Evolutionary conservation across 2,797 vertebrate species (phyloP).

Genomic region (Trichosurus vulpecula): DNA sequence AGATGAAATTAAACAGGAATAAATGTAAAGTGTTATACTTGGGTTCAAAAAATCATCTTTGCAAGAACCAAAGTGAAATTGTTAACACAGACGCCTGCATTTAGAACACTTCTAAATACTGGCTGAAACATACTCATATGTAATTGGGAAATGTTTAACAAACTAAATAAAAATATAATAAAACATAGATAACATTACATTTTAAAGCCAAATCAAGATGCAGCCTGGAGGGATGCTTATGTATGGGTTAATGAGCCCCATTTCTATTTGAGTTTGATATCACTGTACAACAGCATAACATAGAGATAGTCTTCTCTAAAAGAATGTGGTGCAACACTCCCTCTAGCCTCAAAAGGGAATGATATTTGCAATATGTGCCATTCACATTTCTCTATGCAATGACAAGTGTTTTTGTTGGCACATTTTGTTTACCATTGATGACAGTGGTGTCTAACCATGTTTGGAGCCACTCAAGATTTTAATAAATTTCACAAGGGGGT

Average conservation of each 20-base stretch:
- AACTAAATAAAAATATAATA: not conserved
- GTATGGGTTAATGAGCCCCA: not conserved
- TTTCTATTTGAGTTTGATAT: not conserved
- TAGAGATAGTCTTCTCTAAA: not conserved
- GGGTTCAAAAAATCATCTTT: not conserved
- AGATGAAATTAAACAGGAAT: not conserved
- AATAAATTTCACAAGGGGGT: not conserved
- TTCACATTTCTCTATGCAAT: not conserved
- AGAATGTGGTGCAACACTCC: not conserved
- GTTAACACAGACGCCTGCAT: not conserved
- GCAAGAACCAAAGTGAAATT: too few species aligned
- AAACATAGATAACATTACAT: not conserved
- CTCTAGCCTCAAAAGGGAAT: not conserved
- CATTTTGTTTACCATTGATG: not conserved
- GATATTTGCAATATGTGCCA: not conserved
- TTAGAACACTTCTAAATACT: too few species aligned
- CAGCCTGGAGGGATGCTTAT: not conserved
- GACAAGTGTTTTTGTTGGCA: not conserved
- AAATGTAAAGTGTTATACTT: not conserved
- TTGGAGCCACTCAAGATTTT: not conserved
- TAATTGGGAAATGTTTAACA: not conserved
- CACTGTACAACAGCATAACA: not conserved
- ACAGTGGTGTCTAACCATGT: not conserved
- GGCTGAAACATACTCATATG: not conserved
- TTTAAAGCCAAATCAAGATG: not conserved